Evolutionary conservation across 2,888 invertebrate genomes (phyloP), one percentile per base, ranked within the genome.

Genomic region (Parelbella ahira): DNA sequence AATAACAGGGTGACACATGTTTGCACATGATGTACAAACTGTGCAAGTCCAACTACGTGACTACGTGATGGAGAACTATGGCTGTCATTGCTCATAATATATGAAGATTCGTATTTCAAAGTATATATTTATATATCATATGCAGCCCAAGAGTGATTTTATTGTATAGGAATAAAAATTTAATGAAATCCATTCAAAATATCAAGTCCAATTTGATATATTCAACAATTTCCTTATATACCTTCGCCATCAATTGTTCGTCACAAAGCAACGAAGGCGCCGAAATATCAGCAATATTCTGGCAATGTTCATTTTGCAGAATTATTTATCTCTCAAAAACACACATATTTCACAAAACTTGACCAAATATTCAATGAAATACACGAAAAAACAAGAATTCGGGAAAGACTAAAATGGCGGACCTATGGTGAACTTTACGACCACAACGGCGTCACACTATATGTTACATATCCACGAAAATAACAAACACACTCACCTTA

Each of bases 381-480:
- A 68, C 55, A 74, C 48, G 70, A 86, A 86, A n/a, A n/a, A 86
- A 88, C 87, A 87, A 84, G 86, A 73, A 58, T 65, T 63, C 54
- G 51, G 56, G 64, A 47, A 60, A 68, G 77, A 79, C 86, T 87
- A 88, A 88, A 77, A 88, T 88, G 88, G 88, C 88, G 83, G 87
- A 80, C 86, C 61, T 68, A 63, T 51, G 63, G 63, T 60, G 80
- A 74, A 77, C 74, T 75, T 72, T 64, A 68, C 60, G 61, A 71
- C 63, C 67, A 71, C 63, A 73, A 84, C 84, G 82, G 83, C 87
- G 83, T 86, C 82, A 66, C 52, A 58, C 43, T 61, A 60, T 55
- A 47, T 54, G 57, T 45, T 30, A 12, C 49, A 51, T 64, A 68
- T 54, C 56, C 48, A 34, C 48, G 21, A 28, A 49, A 60, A 58